Evolutionary conservation across 2,888 invertebrate species (phyloP).

Genomic region (Pterostichus niger): DNA sequence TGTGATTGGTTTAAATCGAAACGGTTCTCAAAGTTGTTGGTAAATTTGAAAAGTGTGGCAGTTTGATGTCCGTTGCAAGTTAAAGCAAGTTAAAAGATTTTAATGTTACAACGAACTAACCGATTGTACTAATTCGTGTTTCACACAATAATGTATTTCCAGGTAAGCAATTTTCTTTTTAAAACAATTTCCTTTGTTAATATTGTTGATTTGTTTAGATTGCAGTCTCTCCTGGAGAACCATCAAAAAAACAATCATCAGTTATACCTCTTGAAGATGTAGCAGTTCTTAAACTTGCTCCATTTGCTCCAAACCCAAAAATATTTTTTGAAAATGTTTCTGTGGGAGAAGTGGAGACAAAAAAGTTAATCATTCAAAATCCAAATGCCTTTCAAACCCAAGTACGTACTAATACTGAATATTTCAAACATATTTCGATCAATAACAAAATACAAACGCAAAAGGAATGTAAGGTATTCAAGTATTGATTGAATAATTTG

Average conservation of each 20-base stretch:
- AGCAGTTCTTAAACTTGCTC: conserved; percentile 81
- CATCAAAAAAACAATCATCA: conserved; percentile 73
- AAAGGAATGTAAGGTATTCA: conserved; percentile 7
- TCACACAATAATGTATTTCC: conserved; percentile 59
- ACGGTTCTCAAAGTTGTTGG: conserved; percentile 29
- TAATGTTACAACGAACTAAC: background rate
- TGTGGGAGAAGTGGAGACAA: conserved; percentile 79
- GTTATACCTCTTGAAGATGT: conserved; percentile 76
- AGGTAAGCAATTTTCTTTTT: conserved; percentile 36
- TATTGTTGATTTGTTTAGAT: conserved; percentile 74
- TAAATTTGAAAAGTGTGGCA: conserved; percentile 41
- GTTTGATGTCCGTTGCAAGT: conserved; percentile 32
- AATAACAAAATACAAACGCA: conserved; percentile 69
- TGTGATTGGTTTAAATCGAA: conserved; percentile 26
- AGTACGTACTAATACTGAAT: conserved; percentile 72
- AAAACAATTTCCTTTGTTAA: background rate
- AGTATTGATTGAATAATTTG: conserved; percentile 43
- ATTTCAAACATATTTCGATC: background rate
- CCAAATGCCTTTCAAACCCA: conserved; percentile 77
- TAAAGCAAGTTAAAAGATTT: conserved; percentile 2
- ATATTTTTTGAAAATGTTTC: conserved; percentile 84
- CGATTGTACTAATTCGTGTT: background rate
- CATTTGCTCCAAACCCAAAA: conserved; percentile 84
- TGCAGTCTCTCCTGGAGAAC: conserved; percentile 78
- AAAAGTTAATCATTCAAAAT: conserved; percentile 81